Conservation (phyloP, 2,113 vertebrate species). For the Melanotaenia duboulayi region DNA sequence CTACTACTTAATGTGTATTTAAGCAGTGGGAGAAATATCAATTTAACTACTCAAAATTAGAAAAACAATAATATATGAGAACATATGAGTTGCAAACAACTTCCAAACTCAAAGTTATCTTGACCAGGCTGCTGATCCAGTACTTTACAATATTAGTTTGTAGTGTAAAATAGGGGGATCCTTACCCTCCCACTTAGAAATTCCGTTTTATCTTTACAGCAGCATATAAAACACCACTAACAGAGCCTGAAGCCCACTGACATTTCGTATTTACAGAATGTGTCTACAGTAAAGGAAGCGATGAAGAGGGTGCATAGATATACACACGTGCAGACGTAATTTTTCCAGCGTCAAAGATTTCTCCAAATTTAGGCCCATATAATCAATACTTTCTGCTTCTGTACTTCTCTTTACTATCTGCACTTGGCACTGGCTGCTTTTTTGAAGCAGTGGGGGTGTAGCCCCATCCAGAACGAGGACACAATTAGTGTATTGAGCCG, state of each 20-base stretch:
- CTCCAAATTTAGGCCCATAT: slow-evolving; percentile 68
- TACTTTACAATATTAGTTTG: slow-evolving; percentile 61
- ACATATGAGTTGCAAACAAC: slow-evolving; percentile 8
- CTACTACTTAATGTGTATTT: background rate
- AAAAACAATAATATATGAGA: slow-evolving; percentile 34
- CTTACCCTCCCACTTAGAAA: slow-evolving; percentile 65
- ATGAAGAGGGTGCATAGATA: slow-evolving; percentile 23
- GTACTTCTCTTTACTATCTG: slow-evolving; percentile 77
- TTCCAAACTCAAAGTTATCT: slow-evolving; percentile 12
- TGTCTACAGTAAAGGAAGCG: slow-evolving; percentile 31
- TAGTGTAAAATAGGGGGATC: slow-evolving; percentile 68
- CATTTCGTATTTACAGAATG: slow-evolving; percentile 40
- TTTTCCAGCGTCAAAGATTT: slow-evolving; percentile 48
- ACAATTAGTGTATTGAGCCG: slow-evolving; percentile 95
- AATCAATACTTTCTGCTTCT: slow-evolving; percentile 80
- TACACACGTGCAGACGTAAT: slow-evolving; percentile 43
- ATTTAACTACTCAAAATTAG: background rate
- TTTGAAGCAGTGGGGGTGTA: slow-evolving; percentile 83
- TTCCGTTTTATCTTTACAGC: slow-evolving; percentile 77
- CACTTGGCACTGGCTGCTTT: slow-evolving; percentile 76
- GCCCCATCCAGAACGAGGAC: slow-evolving; percentile 87
- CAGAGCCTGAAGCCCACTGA: slow-evolving; percentile 49
- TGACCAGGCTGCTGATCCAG: slow-evolving; percentile 48
- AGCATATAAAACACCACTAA: slow-evolving; percentile 51
- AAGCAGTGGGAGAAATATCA: background rate